phyloP scores from a whole-genome alignment of 2,113 vertebrate species.

The Trematomus loennbergii region DNA sequence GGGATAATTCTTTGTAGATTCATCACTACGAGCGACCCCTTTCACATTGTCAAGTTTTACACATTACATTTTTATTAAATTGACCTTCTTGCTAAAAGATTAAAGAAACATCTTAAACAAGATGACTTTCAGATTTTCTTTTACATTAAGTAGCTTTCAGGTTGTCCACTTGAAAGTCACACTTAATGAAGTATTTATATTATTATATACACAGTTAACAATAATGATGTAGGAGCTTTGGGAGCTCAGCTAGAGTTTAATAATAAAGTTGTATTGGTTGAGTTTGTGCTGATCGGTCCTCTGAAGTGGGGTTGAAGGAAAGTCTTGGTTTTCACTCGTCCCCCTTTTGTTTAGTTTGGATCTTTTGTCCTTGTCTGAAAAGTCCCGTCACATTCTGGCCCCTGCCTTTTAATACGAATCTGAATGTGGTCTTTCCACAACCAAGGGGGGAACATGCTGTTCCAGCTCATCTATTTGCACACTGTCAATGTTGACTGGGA shows the following conservation, averaged over 20 bases:
- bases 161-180: not conserved
- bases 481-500: constrained; percentile 32
- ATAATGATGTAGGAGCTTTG: not conserved
- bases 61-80: not conserved
- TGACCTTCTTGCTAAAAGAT: too few species aligned
- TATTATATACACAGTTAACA: not conserved
- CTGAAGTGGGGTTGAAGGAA: not conserved
- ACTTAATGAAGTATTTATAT: not conserved
- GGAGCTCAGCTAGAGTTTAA: not conserved
- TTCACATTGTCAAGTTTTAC: not conserved
- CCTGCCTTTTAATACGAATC: not conserved
- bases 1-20: not conserved
- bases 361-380: constrained; percentile 21
- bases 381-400: not conserved
- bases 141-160: not conserved
- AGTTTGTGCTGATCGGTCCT: not conserved
- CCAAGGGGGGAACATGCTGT: constrained; percentile 22
- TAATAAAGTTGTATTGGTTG: not conserved
- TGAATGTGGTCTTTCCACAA: constrained; percentile 19
- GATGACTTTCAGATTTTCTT: too few species aligned
- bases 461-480: constrained; percentile 46
- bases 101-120: not conserved
- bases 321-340: not conserved
- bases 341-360: not conserved
- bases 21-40: not conserved